A percentile compares a stretch with the other conserved stretches of the same genome.
Conservation (phyloP, 1,140 invertebrate genomes). For the Heliconius melpomene region DNA sequence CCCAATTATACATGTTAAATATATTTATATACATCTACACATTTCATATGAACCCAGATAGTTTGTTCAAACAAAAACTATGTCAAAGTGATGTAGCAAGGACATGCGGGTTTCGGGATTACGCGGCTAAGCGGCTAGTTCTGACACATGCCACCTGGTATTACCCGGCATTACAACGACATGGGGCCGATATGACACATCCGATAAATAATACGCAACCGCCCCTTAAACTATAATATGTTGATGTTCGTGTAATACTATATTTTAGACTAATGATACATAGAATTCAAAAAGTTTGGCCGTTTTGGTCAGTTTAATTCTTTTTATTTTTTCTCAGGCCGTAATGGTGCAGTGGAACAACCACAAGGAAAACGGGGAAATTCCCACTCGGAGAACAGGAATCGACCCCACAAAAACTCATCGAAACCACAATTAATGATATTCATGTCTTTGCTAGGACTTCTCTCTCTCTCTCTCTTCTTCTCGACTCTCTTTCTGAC, state of each 20-base stretch:
- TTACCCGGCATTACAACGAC: slow-evolving; percentile 43
- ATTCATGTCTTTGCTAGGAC: no score
- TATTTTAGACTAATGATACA: no score
- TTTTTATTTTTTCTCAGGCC: no score
- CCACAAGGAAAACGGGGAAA: no score
- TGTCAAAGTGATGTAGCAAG: slow-evolving; percentile 31
- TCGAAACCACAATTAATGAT: no score
- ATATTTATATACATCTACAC: neutral
- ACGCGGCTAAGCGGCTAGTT: slow-evolving; percentile 40
- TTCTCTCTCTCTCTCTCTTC: no score
- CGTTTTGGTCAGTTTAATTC: no score
- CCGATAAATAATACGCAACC: slow-evolving; percentile 31
- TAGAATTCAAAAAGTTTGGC: no score
- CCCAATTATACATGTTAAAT: neutral
- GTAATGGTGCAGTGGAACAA: no score
- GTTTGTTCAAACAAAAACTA: slow-evolving; percentile 33
- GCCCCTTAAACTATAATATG: slow-evolving; percentile 25
- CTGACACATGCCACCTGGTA: slow-evolving; percentile 52
- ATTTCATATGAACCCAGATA: neutral
- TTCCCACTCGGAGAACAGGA: no score
- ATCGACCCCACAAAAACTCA: no score
- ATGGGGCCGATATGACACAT: slow-evolving; percentile 34
- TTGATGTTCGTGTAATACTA: neutral
- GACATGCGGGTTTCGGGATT: slow-evolving; percentile 30
- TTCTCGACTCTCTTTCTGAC: no score